A percentile compares a stretch with the other conserved stretches of the same genome.
These are phyloP conservation scores for Meteorus colon DNA, from an alignment of 2,888 invertebrate genomes.

Conservation along the genomic window DNA sequence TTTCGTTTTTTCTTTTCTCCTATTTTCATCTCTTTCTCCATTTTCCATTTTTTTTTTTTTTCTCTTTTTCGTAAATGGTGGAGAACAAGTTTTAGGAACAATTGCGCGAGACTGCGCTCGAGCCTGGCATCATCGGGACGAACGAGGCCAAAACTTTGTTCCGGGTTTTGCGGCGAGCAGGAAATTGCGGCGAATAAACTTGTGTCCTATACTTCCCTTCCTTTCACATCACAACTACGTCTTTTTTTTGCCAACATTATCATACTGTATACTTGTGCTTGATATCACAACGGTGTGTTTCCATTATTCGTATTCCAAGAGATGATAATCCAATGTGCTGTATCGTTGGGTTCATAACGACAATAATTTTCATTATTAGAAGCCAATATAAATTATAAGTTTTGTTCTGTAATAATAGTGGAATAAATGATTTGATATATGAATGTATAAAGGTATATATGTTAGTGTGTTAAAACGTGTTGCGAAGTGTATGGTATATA, in stretches of 20 bases:
- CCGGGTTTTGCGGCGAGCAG: slow-evolving; percentile 34
- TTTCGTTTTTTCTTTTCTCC: not conserved
- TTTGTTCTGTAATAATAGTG: not conserved
- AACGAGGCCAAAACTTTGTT: slow-evolving; percentile 42
- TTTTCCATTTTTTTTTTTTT: not conserved
- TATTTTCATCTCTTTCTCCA: not conserved
- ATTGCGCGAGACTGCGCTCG: slow-evolving; percentile 18
- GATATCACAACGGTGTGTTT: not conserved
- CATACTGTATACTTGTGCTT: not conserved
- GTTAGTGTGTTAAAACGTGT: not conserved
- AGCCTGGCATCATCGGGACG: slow-evolving; percentile 35
- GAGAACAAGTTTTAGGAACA: slow-evolving; percentile 25
- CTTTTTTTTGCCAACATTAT: not conserved
- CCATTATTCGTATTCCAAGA: slow-evolving; percentile 15
- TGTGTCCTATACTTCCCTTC: slow-evolving; percentile 17
- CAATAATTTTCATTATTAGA: slow-evolving; percentile 22
- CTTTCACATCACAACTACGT: not conserved
- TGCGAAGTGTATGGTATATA: slow-evolving; percentile 1
- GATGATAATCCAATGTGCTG: slow-evolving; percentile 16
- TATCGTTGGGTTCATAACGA: slow-evolving; percentile 12
- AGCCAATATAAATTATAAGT: slow-evolving; percentile 28
- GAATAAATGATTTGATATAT: not conserved
- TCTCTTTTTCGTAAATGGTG: not conserved
- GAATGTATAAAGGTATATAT: not conserved
- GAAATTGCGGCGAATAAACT: slow-evolving; percentile 41